Evolutionary conservation across 2,888 invertebrate species (phyloP).

Genomic region (Nephrotoma guestfalica): DNA sequence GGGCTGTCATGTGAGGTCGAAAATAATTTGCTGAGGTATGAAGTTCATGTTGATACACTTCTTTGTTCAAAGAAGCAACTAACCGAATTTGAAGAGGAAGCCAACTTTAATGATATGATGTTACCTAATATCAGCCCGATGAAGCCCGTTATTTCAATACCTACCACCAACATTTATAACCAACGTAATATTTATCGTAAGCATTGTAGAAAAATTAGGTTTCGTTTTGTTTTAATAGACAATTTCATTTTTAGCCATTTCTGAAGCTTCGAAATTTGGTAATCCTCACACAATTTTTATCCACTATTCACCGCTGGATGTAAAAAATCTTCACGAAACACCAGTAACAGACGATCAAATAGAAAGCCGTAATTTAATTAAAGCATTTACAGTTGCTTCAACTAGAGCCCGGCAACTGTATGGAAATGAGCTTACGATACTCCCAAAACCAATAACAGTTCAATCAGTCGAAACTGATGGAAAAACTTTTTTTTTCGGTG

Average conservation of each 20-base stretch:
- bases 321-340: conserved; percentile 52
- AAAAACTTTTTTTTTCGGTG: conserved; percentile 60
- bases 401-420: conserved; percentile 58
- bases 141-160: conserved; percentile 52
- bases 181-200: conserved; percentile 54
- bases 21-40: conserved; percentile 46
- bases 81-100: conserved; percentile 28
- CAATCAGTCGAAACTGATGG: conserved; percentile 77
- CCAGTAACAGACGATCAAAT: conserved; percentile 53
- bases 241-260: conserved; percentile 11
- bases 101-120: conserved; percentile 36
- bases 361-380: conserved; percentile 51
- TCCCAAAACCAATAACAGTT: conserved; percentile 64
- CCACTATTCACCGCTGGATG: conserved; percentile 47
- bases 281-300: conserved; percentile 68
- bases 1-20: conserved; percentile 44
- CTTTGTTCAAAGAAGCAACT: conserved; percentile 49
- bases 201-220: conserved; percentile 23
- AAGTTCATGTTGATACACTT: conserved; percentile 47
- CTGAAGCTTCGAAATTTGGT: conserved; percentile 20
- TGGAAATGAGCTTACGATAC: conserved; percentile 47
- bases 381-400: conserved; percentile 62
- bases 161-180: conserved; percentile 47
- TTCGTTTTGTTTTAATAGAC: conserved; percentile 6
- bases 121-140: conserved; percentile 65